Conservation (phyloP, 2,113 vertebrate species). For the mouse (Mus musculus) region GRCm39 chr3:143687501-143688000, state of each 20-base stretch:
- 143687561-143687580: constrained; percentile 79
- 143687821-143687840: constrained; percentile 78
- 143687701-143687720: constrained; percentile 77
- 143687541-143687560: constrained; percentile 46
- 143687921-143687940: constrained; percentile 82
- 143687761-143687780: constrained; percentile 82
- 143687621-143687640: constrained; percentile 81
- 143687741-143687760: constrained; percentile 79
- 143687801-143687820: constrained; percentile 79
- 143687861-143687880: constrained; percentile 82
- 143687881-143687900: constrained; percentile 84
- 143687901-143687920: constrained; percentile 84
- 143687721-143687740: constrained; percentile 82
- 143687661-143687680: constrained; percentile 71
- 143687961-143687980: constrained; percentile 85
- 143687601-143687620: constrained; percentile 75
- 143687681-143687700: constrained; percentile 80
- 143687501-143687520: constrained; percentile 73
- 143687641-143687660: constrained; percentile 79
- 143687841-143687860: constrained; percentile 80
- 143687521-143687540: constrained; percentile 71
- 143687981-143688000: constrained; percentile 83
- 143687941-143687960: constrained; percentile 85
- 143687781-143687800: constrained; percentile 77
- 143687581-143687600: constrained; percentile 58